Evolutionary conservation across 2,113 vertebrate species (phyloP), one percentile per base, ranked within the genome.

Genomic region (Piliocolobus tephrosceles): DNA sequence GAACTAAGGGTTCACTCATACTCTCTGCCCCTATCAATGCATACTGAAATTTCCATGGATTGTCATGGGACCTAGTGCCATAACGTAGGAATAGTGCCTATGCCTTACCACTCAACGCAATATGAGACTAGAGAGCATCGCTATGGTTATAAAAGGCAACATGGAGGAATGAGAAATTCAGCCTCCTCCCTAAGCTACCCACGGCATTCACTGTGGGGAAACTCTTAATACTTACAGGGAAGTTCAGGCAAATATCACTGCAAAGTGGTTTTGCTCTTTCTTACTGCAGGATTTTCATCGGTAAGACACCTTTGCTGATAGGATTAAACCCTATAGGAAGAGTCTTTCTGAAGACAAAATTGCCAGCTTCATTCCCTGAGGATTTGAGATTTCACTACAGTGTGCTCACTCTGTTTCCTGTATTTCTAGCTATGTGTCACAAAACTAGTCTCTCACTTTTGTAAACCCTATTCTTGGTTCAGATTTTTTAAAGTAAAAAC

Each of bases 11-110:
- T 2, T 75, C 32, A 17, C 13, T 76, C 32, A 38, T 5, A 18
- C 14, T 14, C 50, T 23, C 13, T 38, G 22, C 16, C 58, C 32
- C 58, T 45, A 1, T 35, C 64, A 17, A 20, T 14, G 40, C 1
- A 3, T 10, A 11, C 10, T 14, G 16, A 68, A 72, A 66, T 23
- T 5, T 27, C 35, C 38, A 10, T 2, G 1, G 35, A 43, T 9
- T 52, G 11, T 73, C 20, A n/a, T 2, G 22, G 16, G 57, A 14
- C 35, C 3, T 1, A 30, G 7, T 22, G 20, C 88, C n/a, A 38
- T 47, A 17, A 70, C 0, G 6, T 0, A n/a, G 8, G 0, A 40
- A 20, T 17, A 16, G 35, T n/a, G 6, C 5, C 4, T 32, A 17
- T 32, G 5, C 14, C 38, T 50, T 6, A 25, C n/a, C 5, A 45